These are phyloP conservation scores for Saccostrea glomerata DNA, from an alignment of 1,140 invertebrate genomes.

Conservation along the genomic window DNA sequence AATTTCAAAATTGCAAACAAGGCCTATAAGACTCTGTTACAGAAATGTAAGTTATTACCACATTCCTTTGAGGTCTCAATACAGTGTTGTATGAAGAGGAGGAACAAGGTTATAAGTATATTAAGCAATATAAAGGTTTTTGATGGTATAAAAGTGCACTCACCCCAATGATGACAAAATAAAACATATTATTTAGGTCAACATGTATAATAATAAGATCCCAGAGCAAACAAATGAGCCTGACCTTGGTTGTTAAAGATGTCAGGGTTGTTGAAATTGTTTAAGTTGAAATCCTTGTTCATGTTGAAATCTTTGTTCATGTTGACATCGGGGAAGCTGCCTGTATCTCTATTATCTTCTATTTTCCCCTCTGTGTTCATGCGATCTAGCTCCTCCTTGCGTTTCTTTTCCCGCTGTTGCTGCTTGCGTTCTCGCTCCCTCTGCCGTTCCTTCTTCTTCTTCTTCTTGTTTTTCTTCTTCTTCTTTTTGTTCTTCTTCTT, in stretches of 20 bases:
- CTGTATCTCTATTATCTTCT: neutral
- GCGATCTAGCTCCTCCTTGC: neutral
- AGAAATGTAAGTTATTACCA: too few relatives aligned
- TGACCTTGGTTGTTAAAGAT: neutral
- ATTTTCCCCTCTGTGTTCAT: neutral
- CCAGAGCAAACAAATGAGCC: neutral
- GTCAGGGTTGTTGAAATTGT: neutral
- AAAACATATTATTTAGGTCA: too few relatives aligned
- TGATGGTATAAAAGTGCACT: too few relatives aligned
- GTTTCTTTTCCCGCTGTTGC: conserved; percentile 2
- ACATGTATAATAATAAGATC: neutral
- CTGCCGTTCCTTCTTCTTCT: conserved; percentile 37
- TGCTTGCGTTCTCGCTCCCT: conserved; percentile 26
- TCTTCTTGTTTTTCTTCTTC: conserved; percentile 18
- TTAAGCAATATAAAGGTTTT: too few relatives aligned
- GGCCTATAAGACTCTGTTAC: too few relatives aligned
- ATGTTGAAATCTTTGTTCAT: neutral
- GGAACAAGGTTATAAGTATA: too few relatives aligned
- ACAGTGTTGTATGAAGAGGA: too few relatives aligned
- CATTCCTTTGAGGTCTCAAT: too few relatives aligned
- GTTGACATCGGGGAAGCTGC: neutral
- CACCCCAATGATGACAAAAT: too few relatives aligned
- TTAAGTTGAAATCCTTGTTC: neutral
- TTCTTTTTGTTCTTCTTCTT: conserved; percentile 34
- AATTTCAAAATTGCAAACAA: too few relatives aligned